Base-by-base conservation (phyloP, 2,113 vertebrate genomes). In the Carettochelys insculpta region DNA sequence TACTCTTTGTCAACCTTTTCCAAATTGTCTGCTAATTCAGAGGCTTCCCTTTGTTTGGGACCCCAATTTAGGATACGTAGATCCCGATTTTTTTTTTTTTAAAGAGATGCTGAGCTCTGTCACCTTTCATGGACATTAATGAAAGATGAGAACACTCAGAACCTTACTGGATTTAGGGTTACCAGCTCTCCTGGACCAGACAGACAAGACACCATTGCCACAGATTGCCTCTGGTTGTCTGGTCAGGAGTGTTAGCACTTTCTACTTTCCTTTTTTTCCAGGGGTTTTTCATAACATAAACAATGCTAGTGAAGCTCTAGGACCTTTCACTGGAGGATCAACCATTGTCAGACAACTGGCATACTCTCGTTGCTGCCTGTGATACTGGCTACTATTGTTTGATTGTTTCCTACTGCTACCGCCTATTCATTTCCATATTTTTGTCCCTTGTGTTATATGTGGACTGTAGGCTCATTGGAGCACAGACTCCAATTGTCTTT, bases 1-100 rank as follows among this genome's bases (percentile, higher is more conserved):
- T 94, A 77, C 85, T 96, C 94, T 96, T 94, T 89, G 41, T 54
- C 51, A 95, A 90, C 96, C 93, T 83, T 89, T n/a, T 90, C 8
- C 61, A 77, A 90, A 92, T 56, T 65, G 3, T 61, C 88, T 94
- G 25, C 86, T 77, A 45, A 9, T 89, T 91, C 29, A 54, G 73
- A 10, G 78, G 51, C n/a, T 22, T 82, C 73, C 11, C 2, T 87
- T 71, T 89, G 86, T 77, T 38, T 5, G 79, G 45, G 77, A 45
- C 82, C 73, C 71, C 88, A 68, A n/a, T 4, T 22, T 56, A 25
- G 24, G 25, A 12, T 41, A 92, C 84, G 71, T 50, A 61, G 43
- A 38, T 17, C 38, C 77, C 75, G 11, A 9, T 79, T 61, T 79
- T 91, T 77, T 19, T 14, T 50, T 24, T 10, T 56, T 56, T 56